Conservation (phyloP, 2,113 vertebrate genomes). For the Amblyornis subalaris region DNA sequence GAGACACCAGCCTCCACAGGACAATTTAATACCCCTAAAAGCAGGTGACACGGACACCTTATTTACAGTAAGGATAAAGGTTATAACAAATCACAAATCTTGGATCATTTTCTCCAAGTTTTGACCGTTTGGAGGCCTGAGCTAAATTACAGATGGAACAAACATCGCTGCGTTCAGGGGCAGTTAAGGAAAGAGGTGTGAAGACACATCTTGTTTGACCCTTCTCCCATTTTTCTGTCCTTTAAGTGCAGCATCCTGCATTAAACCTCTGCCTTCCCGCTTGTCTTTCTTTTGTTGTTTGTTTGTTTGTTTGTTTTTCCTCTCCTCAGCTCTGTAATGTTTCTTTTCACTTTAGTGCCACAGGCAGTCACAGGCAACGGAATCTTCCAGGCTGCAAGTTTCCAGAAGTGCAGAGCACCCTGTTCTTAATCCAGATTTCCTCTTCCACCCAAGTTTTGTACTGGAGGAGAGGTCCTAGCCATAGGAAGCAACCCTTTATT, state of each 20-base stretch:
- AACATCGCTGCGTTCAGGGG: neutral
- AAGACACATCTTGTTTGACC: neutral
- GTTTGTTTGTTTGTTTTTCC: accelerated
- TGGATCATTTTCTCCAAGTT: neutral
- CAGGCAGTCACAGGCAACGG: neutral
- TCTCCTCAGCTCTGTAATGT: neutral
- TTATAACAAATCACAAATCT: neutral
- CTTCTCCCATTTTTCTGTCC: neutral
- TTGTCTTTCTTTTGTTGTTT: neutral
- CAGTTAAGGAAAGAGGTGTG: neutral
- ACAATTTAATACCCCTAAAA: neutral
- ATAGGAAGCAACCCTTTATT: neutral
- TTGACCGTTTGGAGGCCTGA: neutral
- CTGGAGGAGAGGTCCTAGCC: neutral
- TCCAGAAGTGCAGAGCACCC: neutral
- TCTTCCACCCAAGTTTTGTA: neutral
- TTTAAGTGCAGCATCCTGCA: neutral
- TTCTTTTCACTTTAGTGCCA: neutral
- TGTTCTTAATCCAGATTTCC: neutral
- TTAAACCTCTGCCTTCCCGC: neutral
- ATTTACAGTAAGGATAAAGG: neutral
- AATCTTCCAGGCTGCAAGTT: neutral
- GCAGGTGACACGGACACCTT: neutral
- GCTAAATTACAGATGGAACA: neutral
- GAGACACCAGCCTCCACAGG: neutral